Conservation (phyloP, 2,888 invertebrate species). For the Drosophila koepferae region DNA sequence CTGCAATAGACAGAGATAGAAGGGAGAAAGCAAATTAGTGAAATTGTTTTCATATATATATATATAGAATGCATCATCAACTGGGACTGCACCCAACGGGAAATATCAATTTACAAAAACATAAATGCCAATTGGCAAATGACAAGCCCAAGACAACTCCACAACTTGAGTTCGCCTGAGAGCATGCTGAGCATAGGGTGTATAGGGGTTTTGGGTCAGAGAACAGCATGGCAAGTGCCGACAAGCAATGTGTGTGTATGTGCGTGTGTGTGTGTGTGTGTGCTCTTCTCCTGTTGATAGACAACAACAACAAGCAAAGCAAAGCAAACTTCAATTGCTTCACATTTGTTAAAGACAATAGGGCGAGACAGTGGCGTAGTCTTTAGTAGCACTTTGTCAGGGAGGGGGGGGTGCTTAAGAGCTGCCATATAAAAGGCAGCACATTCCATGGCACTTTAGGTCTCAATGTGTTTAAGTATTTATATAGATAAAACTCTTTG, state of each 20-base stretch:
- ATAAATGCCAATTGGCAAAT: conserved; percentile 66
- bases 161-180: background rate
- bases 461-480: conserved; percentile 3
- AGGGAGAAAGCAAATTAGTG: conserved; percentile 50
- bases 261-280: background rate
- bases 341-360: conserved; percentile 58
- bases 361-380: conserved; percentile 25
- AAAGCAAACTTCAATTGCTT: conserved; percentile 55
- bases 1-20: conserved; percentile 39
- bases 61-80: conserved; percentile 38
- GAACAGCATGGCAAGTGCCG: conserved; percentile 13
- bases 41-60: conserved; percentile 32
- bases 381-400: background rate
- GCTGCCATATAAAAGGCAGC: background rate
- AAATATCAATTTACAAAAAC: conserved; percentile 69
- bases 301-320: conserved; percentile 33
- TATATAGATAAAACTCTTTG: background rate
- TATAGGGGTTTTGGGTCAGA: conserved; percentile 1
- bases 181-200: background rate
- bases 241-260: conserved; percentile 7
- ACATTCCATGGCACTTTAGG: conserved; percentile 5
- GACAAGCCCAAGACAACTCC: conserved; percentile 53
- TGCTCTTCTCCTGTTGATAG: conserved; percentile 12
- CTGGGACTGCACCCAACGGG: conserved; percentile 53
- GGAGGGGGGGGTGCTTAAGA: background rate